Base-by-base conservation (phyloP, 2,797 vertebrate species). In the Diplodus puntazzo region DNA sequence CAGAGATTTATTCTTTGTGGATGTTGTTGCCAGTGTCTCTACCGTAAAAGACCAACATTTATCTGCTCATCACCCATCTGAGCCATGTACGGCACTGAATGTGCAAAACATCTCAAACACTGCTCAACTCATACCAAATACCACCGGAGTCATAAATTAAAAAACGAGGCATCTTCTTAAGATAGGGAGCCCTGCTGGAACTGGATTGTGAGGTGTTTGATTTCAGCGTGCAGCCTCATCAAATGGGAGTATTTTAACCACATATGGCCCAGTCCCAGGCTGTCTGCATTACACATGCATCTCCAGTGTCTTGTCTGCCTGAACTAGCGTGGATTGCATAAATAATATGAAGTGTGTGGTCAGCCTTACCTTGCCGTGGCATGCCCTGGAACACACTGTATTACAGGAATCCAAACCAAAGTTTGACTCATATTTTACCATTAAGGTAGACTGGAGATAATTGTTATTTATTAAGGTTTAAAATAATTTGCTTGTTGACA, bases 1-100 rank as follows among this genome's bases (percentile, higher is more conserved):
- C 61, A 34, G 59, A 83, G 79, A 90, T 90, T 77, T 79, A 91
- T 89, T 85, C 52, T 42, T 82, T 71, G 69, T 72, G 75, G 82
- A 87, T 84, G 78, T 86, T 66, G 73, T 71, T 88, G 75, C 85
- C 82, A 82, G 72, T 64, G 64, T 70, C 78, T 75, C 52, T 80
- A 69, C 80, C 18, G 48, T 82, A 86, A 77, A 86, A 86, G 73
- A 84, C 67, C 30, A 82, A 23, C 5, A 23, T 59, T 67, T 39
- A 49, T 75, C 34, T 43, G 17, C 46, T 71, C 75, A 68, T 80
- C 75, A 81, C 57, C 53, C 30, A 27, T 77, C 61, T 18, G 49
- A 78, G 23, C 85, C 83, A 75, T 82, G 74, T 85, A 81, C 1
- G 63, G 83, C 53, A 25, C 64, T 39, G 72, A 72, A 60, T 69